Base-by-base conservation (phyloP, 2,888 invertebrate species). In the Liodrosophila aerea region DNA sequence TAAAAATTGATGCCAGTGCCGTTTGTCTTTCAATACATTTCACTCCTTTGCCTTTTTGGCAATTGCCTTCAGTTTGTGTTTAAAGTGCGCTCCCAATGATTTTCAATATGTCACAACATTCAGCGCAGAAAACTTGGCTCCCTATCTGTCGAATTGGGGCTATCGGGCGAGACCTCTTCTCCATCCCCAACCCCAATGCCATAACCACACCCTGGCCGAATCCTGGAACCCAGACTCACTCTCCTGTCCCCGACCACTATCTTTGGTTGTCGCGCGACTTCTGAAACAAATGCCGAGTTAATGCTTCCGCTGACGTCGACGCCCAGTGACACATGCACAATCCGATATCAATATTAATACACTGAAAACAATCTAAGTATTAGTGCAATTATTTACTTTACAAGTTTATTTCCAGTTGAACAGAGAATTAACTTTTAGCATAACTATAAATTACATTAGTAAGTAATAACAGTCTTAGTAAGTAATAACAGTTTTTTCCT, bases 61-160 rank as follows among this genome's bases (percentile, higher is more conserved):
- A 39, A 56, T 27, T 31, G 47, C 39, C 51, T 34, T 57, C 45
- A 51, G 41, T 57, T 49, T 72, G 63, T 81, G 50, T 58, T 49
- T 16, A 5, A 46, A 67, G 53, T 61, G 57, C 37, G 52, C 43
- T 56, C 51, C 41, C 84, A 81, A 82, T 82, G 78, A 85, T 78
- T 80, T 85, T 69, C 78, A 85, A 85, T 80, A 78, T 85, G 78
- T 82, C 82, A 78, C 85, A 84, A 77, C 77, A 74, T 77, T 81
- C 61, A 51, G 63, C 30, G 64, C 22, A 22, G 5, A 52, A 66
- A 59, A 59, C 68, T 60, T 15, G 61, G 22, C 22, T 22, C 59
- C 68, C 52, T 78, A 77, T 77, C 83, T 75, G 53, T 49, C 46
- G 44, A 31, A 33, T 41, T 2, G 8, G 44, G 53, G 54, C 37